These are phyloP conservation scores for Fulmarus glacialis DNA, from an alignment of 2,113 vertebrate genomes.

Conservation along the genomic window DNA sequence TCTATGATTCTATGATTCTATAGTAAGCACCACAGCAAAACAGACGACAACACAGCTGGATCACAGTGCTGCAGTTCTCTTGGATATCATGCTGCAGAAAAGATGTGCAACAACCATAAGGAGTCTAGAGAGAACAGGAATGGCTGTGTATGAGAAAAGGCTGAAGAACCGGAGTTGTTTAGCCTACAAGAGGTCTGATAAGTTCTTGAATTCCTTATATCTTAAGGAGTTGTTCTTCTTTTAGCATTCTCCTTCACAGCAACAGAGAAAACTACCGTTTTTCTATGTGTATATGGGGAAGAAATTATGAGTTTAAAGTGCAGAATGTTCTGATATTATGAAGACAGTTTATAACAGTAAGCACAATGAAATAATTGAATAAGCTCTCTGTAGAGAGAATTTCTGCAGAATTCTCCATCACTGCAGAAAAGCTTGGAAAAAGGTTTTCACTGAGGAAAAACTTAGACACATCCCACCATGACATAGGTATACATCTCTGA, in stretches of 20 bases:
- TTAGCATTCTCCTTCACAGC: background rate
- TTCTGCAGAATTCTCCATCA: background rate
- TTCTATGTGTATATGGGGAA: background rate
- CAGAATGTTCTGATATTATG: background rate
- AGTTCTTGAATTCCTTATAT: background rate
- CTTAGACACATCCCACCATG: background rate
- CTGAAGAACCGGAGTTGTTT: background rate
- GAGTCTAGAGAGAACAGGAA: background rate
- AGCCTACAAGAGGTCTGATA: background rate
- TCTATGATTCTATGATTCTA: too few species aligned
- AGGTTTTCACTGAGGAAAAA: background rate
- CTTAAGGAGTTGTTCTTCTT: background rate
- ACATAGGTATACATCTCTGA: background rate
- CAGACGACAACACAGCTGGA: fast-evolving
- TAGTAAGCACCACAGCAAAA: background rate
- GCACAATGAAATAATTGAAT: background rate
- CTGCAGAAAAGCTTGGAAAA: background rate
- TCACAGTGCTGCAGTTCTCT: background rate
- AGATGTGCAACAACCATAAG: background rate
- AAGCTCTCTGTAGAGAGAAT: background rate
- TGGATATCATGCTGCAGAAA: background rate
- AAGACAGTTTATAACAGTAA: background rate
- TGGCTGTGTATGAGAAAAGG: background rate
- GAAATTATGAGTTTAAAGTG: background rate
- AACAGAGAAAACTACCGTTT: background rate